Evolutionary conservation across 1,140 invertebrate species (phyloP).

Genomic region (Schlechtendalia chinensis): DNA sequence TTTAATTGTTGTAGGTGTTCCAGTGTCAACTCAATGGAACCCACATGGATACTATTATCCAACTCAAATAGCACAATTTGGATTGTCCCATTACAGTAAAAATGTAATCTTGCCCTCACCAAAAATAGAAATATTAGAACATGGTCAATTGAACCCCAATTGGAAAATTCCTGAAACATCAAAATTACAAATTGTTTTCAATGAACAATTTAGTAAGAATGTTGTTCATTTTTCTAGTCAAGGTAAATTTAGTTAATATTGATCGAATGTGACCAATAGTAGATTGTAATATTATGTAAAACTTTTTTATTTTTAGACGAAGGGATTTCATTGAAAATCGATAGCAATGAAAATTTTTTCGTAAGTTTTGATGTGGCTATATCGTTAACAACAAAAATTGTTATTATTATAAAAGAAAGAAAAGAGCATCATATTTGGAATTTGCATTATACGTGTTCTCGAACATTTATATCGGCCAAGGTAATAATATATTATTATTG

Average conservation of each 20-base stretch:
- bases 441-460: slow-evolving; percentile 79
- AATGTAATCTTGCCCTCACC: slow-evolving; percentile 80
- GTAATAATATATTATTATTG: slow-evolving; percentile 56
- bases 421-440: slow-evolving; percentile 77
- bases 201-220: neutral
- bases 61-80: slow-evolving; percentile 98
- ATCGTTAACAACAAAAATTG: slow-evolving; percentile 71
- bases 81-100: slow-evolving; percentile 94
- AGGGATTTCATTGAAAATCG: slow-evolving; percentile 26
- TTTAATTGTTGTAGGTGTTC: slow-evolving; percentile 65
- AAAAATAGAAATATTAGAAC: slow-evolving; percentile 65
- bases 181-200: slow-evolving; percentile 53
- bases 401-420: slow-evolving; percentile 72
- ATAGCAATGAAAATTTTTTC: slow-evolving; percentile 25
- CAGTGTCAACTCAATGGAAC: slow-evolving; percentile 94
- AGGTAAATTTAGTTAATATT: neutral
- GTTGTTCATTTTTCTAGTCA: slow-evolving; percentile 13
- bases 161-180: slow-evolving; percentile 66
- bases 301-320: slow-evolving; percentile 32
- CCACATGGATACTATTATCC: slow-evolving; percentile 93
- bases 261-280: neutral
- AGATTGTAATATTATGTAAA: neutral
- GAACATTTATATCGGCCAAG: slow-evolving; percentile 69
- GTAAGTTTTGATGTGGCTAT: slow-evolving; percentile 39
- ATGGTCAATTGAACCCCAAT: slow-evolving; percentile 66